Base-by-base conservation (phyloP, 1,140 invertebrate genomes). In the Psix sp. region DNA sequence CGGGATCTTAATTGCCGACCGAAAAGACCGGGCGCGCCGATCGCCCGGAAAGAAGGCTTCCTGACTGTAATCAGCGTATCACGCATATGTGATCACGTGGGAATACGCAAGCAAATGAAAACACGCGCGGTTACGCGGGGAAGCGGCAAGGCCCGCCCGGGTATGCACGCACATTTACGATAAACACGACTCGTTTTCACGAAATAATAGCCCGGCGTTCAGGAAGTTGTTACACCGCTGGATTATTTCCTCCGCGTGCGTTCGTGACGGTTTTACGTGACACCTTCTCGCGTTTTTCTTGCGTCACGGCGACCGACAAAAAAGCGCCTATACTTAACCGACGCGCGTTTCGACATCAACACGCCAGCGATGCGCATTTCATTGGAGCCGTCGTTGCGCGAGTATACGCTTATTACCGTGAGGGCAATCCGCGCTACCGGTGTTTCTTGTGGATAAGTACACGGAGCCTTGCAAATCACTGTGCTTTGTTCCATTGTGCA, bases 221-320 rank as follows among this genome's bases (percentile, higher is more conserved):
- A 26, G 46, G 59, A 71, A 71, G 49, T 51, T 45, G 59, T 72
- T 72, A 72, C 29, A 43, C 43, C 36, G 38, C n/a, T n/a, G 33
- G 36, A 59, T 65, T 48, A 63, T 65, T 72, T 52, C 42, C 51
- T 65, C 42, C 45, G 39, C n/a, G n/a, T n/a, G 18, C 38, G 26
- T 67, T 74, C 63, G 54, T 74, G 62, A 67, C 56, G 56, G 46
- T 40, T 68, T 62, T 52, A 63, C 63, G 71, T 74, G 71, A 74
- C 71, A 74, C 54, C 51, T n/a, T n/a, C 66, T 70, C 52, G 52
- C 26, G 51, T 62, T 62, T 74, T 62, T 62, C 39, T 20, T 29
- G 10, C 17, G 35, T 40, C 42, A 40, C 49, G 48, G 39, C 62
- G 42, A 40, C 4, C 24, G 16, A 6, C 15, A n/a, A 5, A 40